Conservation (phyloP, 2,888 invertebrate species). For the Petrolisthes cinctipes region DNA sequence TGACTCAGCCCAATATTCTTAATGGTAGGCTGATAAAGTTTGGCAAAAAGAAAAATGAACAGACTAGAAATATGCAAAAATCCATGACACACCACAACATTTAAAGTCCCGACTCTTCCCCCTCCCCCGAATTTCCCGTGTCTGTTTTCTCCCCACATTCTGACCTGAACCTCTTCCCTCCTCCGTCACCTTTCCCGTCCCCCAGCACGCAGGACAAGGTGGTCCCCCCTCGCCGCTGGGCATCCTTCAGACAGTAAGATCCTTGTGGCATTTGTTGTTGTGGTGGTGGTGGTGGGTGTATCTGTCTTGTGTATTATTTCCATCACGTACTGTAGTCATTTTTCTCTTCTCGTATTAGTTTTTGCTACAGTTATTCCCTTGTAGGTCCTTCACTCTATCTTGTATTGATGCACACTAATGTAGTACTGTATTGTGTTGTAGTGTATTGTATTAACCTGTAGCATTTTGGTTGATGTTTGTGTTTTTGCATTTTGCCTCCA, state of each 20-base stretch:
- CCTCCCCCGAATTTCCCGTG: not conserved
- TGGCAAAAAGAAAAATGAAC: no score
- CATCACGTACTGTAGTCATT: not conserved
- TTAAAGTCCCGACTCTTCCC: no score
- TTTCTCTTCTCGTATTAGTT: not conserved
- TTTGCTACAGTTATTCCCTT: not conserved
- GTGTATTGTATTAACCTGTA: no score
- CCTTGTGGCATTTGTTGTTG: not conserved
- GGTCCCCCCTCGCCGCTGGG: constrained; percentile 60
- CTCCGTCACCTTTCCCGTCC: constrained; percentile 16
- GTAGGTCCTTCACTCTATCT: not conserved
- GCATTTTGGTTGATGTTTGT: no score
- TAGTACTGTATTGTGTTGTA: no score
- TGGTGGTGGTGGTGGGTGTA: constrained; percentile 24
- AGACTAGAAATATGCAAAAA: no score
- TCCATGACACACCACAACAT: no score
- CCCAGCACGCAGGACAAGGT: constrained; percentile 49
- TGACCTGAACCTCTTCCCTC: not conserved
- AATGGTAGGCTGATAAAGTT: no score
- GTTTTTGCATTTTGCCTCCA: no score
- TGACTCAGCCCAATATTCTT: no score
- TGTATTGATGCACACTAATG: no score
- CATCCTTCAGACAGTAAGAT: constrained; percentile 62
- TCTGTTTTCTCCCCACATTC: not conserved
- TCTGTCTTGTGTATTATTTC: not conserved